Evolutionary conservation across 1,140 invertebrate species (phyloP), one percentile per base, ranked within the genome.

Genomic region (Druon quercuslanigerum): DNA sequence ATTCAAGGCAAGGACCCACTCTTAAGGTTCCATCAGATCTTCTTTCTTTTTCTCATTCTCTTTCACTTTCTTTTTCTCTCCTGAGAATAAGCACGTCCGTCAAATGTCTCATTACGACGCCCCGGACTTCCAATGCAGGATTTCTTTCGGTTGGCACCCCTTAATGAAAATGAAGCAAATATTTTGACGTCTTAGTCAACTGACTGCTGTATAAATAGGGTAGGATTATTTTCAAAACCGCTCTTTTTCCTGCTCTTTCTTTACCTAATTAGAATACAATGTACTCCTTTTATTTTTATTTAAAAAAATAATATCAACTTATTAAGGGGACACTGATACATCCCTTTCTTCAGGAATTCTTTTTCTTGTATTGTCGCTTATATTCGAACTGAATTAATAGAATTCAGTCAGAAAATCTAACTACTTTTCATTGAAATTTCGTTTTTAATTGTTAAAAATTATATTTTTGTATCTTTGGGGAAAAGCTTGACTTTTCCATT

Each of bases 91-190:
- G 79, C 83, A 77, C 82, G 87, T 88, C 87, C 75, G 75, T 88
- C 87, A 88, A 87, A 88, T 83, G 87, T 88, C 87, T 87, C 80
- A 84, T 88, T 88, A 88, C 73, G 77, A 75, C 77, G 73, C 76
- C 70, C 72, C 52, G 50, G 74, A 40, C 76, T 76, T 66, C 71
- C 50, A n/a, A 52, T 54, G 51, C 51, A 17, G 52, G 79, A 73
- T 81, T 71, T 54, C 75, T 54, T 51, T 19, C 51, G 72, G 74
- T 66, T 40, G 13, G 74, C 76, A 80, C 71, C 57, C 71, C 60
- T 81, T 84, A 84, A 85, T 86, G 81, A 86, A 86, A 84, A 86
- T 66, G 76, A 85, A 79, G 75, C 73, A 79, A 80, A 83, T 85
- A 83, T 79, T 82, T 76, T 80, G 82, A 83, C 71, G 71, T 66